Conservation (phyloP, 2,797 vertebrate genomes). For the Scleropages formosus region DNA sequence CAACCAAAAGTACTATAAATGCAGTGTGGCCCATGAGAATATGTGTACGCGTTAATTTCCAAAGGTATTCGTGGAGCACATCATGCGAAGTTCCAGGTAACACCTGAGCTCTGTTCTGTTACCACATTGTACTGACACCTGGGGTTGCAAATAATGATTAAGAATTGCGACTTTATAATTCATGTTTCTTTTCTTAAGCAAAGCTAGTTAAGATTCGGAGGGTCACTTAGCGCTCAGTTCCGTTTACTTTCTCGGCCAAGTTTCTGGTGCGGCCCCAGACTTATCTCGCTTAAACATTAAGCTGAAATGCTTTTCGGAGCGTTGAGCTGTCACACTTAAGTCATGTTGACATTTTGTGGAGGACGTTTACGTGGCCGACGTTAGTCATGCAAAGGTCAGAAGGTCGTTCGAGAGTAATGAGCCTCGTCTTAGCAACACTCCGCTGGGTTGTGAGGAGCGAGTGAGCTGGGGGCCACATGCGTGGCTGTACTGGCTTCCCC, state of each 20-base stretch:
- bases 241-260: conserved; percentile 13
- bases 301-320: background rate
- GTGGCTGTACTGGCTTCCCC: no score
- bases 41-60: no score
- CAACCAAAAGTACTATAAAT: no score
- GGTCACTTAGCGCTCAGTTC: background rate
- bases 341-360: background rate
- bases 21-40: no score
- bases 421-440: background rate
- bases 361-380: conserved; percentile 11
- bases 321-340: background rate
- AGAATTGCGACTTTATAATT: background rate
- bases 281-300: conserved; percentile 21
- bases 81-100: no score
- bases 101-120: no score
- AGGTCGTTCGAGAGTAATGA: background rate
- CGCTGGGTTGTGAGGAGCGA: background rate
- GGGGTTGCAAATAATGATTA: no score
- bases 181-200: conserved; percentile 6
- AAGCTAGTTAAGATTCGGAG: background rate
- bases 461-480: no score
- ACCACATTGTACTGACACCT: no score
- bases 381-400: background rate
- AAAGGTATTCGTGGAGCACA: no score
- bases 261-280: background rate